A percentile compares a stretch with the other conserved stretches of the same genome.
Conservation (phyloP, 2,797 vertebrate species). For the Sebastes matsubarae region DNA sequence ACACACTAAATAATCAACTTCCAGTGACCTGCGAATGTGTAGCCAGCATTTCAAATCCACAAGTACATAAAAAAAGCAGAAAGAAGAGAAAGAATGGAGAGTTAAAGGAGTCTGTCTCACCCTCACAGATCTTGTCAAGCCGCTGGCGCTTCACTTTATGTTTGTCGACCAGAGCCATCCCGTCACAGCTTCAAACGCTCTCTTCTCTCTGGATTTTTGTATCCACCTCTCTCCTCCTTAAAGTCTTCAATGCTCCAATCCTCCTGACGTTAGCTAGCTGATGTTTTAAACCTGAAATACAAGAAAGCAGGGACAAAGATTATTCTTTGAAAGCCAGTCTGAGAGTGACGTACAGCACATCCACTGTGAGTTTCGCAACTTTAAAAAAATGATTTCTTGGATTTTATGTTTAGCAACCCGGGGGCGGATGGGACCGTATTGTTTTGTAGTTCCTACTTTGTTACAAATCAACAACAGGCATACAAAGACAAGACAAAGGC, state of each 20-base stretch:
- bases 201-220: slow-evolving; percentile 42
- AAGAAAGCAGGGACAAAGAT: slow-evolving; percentile 20
- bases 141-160: slow-evolving; percentile 88
- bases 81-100: neutral
- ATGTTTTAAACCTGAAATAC: slow-evolving; percentile 61
- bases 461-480: neutral
- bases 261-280: slow-evolving; percentile 58
- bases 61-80: neutral
- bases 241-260: slow-evolving; percentile 37
- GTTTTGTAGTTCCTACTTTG: neutral
- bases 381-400: neutral
- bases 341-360: neutral
- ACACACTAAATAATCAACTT: neutral
- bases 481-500: no score
- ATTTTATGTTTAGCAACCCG: neutral
- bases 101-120: slow-evolving; percentile 56
- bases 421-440: neutral
- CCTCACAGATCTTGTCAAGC: slow-evolving; percentile 86
- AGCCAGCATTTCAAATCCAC: neutral
- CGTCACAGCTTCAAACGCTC: slow-evolving; percentile 24
- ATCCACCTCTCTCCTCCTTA: slow-evolving; percentile 41
- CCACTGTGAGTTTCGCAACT: neutral
- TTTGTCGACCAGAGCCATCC: slow-evolving; percentile 86
- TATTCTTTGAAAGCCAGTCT: neutral
- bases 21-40: neutral